Base-by-base conservation (phyloP, 2,888 invertebrate species). In the Melanophora roralis region DNA sequence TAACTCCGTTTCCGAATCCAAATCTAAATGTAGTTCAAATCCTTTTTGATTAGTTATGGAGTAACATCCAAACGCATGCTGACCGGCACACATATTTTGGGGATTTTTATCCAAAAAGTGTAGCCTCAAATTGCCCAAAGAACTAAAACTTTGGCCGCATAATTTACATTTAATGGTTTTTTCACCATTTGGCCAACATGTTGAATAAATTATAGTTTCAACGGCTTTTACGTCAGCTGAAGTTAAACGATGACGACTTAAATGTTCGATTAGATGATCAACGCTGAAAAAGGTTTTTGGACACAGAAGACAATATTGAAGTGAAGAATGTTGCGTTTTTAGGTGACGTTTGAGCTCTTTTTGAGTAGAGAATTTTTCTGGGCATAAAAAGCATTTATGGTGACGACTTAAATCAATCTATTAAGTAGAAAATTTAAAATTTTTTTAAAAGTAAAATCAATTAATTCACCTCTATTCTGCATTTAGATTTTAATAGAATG, bases 1-100 rank as follows among this genome's bases (percentile, higher is more conserved):
- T n/a, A 82, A 83, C 19, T 89, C 90, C 2, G 89, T 89, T 82
- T 90, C 90, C 1, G 90, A 90, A 82, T 90, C 90, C 12, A 80
- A 53, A 8, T 88, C 87, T 36, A 90, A 76, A 12, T 86, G 83
- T 73, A 90, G 73, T 76, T 90, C 90, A 45, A 85, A 88, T 21
- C 90, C 90, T 38, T 85, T 79, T 34, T 86, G 84, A 76, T 88
- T 88, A 16, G 86, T 87, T 19, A 89, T 88, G 0, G 89, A 88
- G 82, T 89, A 90, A 78, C 85, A 86, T n/a, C 84, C 74, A 68
- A 84, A 27, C 1, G 89, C 85, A 67, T 79, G 73, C 43, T 82
- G 68, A 8, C 49, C 55, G 1, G 73, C 34, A 19, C 80, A 80
- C 27, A 76, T 2, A 8, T 68, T 80, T 38, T 76, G 76, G 8